Evolutionary conservation across 1,140 invertebrate species (phyloP).

Genomic region (Pogonus chalceus): DNA sequence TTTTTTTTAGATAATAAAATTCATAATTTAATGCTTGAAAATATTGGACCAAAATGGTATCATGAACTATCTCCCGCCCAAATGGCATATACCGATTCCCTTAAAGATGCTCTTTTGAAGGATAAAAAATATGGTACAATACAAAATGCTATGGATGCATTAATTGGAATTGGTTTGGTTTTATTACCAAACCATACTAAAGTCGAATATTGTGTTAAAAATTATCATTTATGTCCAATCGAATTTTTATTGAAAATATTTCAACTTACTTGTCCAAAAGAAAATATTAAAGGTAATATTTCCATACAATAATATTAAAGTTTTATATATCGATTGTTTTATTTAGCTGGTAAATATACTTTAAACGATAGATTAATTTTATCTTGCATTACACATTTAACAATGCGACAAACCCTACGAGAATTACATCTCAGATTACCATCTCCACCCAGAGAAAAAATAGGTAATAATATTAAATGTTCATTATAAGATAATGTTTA

Average conservation of each 20-base stretch:
- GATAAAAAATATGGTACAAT: slow-evolving; percentile 20
- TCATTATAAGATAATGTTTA: neutral
- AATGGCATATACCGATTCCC: slow-evolving; percentile 20
- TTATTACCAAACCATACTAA: slow-evolving; percentile 20
- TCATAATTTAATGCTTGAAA: slow-evolving; percentile 12
- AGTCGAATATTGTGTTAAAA: slow-evolving; percentile 21
- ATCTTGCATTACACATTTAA: slow-evolving; percentile 27
- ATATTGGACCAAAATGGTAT: slow-evolving; percentile 29
- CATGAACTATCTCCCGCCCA: slow-evolving; percentile 30
- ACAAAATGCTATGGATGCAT: slow-evolving; percentile 17
- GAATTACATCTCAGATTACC: slow-evolving; percentile 31
- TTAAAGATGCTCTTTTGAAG: slow-evolving; percentile 19
- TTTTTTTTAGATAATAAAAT: neutral
- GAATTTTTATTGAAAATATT: slow-evolving; percentile 30
- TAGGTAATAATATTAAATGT: neutral
- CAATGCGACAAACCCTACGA: slow-evolving; percentile 24
- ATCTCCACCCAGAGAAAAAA: slow-evolving; percentile 24
- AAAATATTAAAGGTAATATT: slow-evolving; percentile 10
- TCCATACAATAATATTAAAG: neutral
- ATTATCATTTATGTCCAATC: slow-evolving; percentile 22
- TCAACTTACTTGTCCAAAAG: slow-evolving; percentile 21
- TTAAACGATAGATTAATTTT: slow-evolving; percentile 24
- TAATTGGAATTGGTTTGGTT: slow-evolving; percentile 24
- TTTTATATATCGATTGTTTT: slow-evolving; percentile 17
- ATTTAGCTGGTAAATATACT: slow-evolving; percentile 14